A percentile compares a stretch with the other conserved stretches of the same genome.
Conservation (phyloP, 2,797 vertebrate genomes). For the Hydrolagus colliei region DNA sequence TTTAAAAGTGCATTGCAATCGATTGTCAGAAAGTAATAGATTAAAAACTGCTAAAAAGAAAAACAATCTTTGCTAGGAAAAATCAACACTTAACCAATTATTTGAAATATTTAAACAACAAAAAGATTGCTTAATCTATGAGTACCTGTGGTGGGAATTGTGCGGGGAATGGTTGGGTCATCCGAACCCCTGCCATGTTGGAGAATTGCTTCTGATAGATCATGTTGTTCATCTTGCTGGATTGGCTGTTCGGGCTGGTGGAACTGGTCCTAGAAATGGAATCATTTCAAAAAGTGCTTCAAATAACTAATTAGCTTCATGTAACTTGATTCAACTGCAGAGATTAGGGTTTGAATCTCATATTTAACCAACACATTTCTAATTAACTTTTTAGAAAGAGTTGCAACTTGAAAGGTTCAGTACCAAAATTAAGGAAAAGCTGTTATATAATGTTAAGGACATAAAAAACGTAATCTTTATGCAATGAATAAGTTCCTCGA, state of each 20-base stretch:
- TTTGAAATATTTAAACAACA: background rate
- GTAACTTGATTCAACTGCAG: no score
- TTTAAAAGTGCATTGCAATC: background rate
- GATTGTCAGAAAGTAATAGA: background rate
- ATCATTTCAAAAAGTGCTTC: background rate
- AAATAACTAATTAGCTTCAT: no score
- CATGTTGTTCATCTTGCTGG: conserved; percentile 94
- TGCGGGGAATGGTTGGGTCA: conserved; percentile 84
- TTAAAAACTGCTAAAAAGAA: background rate
- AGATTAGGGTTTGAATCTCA: no score
- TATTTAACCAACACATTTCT: no score
- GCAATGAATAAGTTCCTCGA: no score
- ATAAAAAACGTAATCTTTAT: no score
- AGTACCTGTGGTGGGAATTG: conserved; percentile 93
- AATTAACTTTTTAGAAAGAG: no score
- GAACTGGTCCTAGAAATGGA: conserved; percentile 77
- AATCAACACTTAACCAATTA: background rate
- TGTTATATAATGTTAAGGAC: no score
- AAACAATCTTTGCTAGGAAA: background rate
- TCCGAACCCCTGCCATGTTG: conserved; percentile 76
- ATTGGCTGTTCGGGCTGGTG: conserved; percentile 93
- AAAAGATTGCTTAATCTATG: background rate
- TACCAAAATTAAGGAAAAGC: no score
- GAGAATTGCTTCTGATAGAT: conserved; percentile 97
- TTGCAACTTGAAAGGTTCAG: no score